A percentile compares a stretch with the other conserved stretches of the same genome.
Conservation (phyloP, 2,113 vertebrate species). For the Noturus placidus region DNA sequence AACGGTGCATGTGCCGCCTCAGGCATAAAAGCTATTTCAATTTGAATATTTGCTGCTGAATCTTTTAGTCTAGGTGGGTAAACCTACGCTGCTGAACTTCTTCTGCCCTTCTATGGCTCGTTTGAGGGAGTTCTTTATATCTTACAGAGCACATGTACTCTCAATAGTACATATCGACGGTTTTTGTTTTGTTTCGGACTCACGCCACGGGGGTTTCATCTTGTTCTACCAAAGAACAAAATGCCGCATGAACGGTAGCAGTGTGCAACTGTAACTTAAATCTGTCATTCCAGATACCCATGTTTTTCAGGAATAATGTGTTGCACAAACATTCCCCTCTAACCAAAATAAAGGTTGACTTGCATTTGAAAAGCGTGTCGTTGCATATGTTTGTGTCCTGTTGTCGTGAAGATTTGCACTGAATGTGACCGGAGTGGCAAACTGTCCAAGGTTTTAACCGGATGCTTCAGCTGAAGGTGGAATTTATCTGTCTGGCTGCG, state of each 20-base stretch:
- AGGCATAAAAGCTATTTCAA: slow-evolving; percentile 61
- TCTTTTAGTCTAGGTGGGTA: slow-evolving; percentile 70
- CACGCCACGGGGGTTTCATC: slow-evolving; percentile 48
- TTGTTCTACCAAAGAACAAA: slow-evolving; percentile 50
- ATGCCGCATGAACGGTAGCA: slow-evolving; percentile 54
- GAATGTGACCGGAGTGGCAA: not conserved
- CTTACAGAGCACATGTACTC: slow-evolving; percentile 51
- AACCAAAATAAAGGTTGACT: slow-evolving; percentile 78
- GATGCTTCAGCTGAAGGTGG: not conserved
- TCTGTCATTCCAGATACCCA: slow-evolving; percentile 73
- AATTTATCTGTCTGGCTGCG: not conserved
- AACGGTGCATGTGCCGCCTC: slow-evolving; percentile 67
- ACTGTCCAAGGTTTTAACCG: not conserved
- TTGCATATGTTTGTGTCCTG: not conserved
- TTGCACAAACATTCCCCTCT: slow-evolving; percentile 78
- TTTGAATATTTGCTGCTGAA: slow-evolving; percentile 71
- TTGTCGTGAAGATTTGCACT: not conserved
- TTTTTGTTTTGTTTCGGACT: not conserved
- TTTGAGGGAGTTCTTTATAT: slow-evolving; percentile 46
- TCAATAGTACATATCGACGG: slow-evolving; percentile 31
- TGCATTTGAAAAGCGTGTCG: slow-evolving; percentile 64
- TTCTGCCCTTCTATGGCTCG: slow-evolving; percentile 39
- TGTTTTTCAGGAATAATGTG: slow-evolving; percentile 73
- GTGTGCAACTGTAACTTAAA: slow-evolving; percentile 64
- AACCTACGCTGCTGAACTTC: slow-evolving; percentile 60